Evolutionary conservation across 2,888 invertebrate genomes (phyloP).

Genomic region (Campoplex capitator): DNA sequence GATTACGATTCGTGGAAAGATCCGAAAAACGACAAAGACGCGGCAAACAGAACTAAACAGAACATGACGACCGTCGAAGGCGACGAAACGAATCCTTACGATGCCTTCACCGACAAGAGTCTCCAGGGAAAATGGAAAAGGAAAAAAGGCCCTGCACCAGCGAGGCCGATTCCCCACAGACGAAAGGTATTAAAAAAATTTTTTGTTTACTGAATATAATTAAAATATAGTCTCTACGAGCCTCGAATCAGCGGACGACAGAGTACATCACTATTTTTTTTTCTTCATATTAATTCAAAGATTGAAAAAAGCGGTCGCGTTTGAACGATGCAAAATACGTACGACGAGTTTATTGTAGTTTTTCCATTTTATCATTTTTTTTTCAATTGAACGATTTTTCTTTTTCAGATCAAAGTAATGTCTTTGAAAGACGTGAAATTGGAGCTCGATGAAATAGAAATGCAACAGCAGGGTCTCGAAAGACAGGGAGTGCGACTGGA

Average conservation of each 20-base stretch:
- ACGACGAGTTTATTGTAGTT: no score
- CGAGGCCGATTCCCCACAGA: slow-evolving; percentile 90
- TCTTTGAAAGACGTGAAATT: slow-evolving; percentile 86
- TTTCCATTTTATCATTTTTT: not conserved
- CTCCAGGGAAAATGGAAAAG: slow-evolving; percentile 90
- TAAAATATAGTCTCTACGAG: no score
- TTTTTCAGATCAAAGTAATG: slow-evolving; percentile 84
- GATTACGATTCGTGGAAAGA: slow-evolving; percentile 84
- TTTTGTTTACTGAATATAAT: not conserved
- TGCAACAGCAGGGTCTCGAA: slow-evolving; percentile 95
- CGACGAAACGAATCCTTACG: slow-evolving; percentile 64
- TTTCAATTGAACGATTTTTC: slow-evolving; percentile 9
- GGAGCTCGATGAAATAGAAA: slow-evolving; percentile 93
- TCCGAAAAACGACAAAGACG: slow-evolving; percentile 87
- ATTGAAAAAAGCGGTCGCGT: no score
- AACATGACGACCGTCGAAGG: slow-evolving; percentile 76
- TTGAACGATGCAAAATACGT: no score
- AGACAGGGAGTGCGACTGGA: slow-evolving; percentile 96
- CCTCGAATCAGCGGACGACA: no score
- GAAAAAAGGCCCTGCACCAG: slow-evolving; percentile 93
- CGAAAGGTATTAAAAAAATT: slow-evolving; percentile 85
- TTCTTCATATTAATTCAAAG: no score
- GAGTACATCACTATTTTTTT: no score
- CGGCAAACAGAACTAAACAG: slow-evolving; percentile 86
- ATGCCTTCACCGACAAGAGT: slow-evolving; percentile 86